phyloP scores from a whole-genome alignment of 2,797 vertebrate genomes.

The Odontamblyopus rebecca region DNA sequence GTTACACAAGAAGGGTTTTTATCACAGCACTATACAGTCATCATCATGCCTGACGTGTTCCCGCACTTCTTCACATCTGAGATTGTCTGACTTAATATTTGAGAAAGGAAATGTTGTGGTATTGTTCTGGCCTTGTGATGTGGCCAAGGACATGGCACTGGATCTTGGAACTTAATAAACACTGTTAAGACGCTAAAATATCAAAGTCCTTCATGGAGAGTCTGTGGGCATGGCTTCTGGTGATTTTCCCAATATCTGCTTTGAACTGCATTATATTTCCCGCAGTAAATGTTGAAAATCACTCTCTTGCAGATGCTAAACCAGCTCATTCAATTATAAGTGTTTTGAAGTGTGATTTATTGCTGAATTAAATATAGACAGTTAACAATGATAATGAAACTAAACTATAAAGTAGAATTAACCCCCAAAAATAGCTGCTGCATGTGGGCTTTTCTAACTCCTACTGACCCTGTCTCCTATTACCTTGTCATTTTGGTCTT shows the following conservation, averaged over 20 bases:
- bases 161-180: constrained; percentile 46
- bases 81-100: constrained; percentile 18
- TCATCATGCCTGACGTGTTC: not conserved
- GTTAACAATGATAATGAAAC: too few relatives aligned
- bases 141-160: constrained; percentile 46
- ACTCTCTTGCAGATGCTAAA: constrained; percentile 2
- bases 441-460: too few relatives aligned
- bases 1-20: constrained; percentile 54
- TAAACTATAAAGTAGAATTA: too few relatives aligned
- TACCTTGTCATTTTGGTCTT: too few relatives aligned
- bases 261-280: constrained; percentile 16
- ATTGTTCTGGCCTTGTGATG: constrained; percentile 46
- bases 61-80: constrained; percentile 23
- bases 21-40: constrained; percentile 35
- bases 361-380: too few relatives aligned
- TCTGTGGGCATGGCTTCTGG: constrained; percentile 22
- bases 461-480: too few relatives aligned
- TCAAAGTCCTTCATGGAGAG: constrained; percentile 25
- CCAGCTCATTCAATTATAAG: too few relatives aligned
- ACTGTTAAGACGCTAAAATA: constrained; percentile 22
- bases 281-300: constrained; percentile 21
- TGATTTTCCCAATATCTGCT: constrained; percentile 23
- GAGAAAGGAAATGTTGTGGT: constrained; percentile 22
- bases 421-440: too few relatives aligned
- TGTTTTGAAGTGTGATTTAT: too few relatives aligned